Evolutionary conservation across 1,140 invertebrate species (phyloP).

Genomic region (Drosophila kikkawai): DNA sequence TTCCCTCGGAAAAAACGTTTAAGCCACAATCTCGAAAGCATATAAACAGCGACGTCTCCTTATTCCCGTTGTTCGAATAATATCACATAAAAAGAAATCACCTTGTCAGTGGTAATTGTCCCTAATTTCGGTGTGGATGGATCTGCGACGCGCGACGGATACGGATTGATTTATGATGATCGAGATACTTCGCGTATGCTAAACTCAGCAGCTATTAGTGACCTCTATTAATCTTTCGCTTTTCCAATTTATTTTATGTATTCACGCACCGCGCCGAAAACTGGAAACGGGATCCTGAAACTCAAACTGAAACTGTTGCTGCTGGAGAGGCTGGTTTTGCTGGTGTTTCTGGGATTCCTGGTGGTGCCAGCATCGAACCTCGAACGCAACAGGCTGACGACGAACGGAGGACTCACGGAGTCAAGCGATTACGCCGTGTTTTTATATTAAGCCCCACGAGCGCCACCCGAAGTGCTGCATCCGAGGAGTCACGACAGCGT

Average conservation of each 20-base stretch:
- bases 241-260: constrained; percentile 40
- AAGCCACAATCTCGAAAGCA: constrained; percentile 14
- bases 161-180: constrained; percentile 67
- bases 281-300: constrained; percentile 15
- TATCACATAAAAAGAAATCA: constrained; percentile 60
- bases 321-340: constrained; percentile 6
- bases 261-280: constrained; percentile 29
- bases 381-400: constrained; percentile 85
- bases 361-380: constrained; percentile 25
- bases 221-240: constrained; percentile 15
- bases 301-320: constrained; percentile 34
- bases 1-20: background rate
- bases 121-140: constrained; percentile 48
- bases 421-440: constrained; percentile 62
- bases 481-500: constrained; percentile 22
- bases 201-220: constrained; percentile 1
- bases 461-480: constrained; percentile 40
- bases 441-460: constrained; percentile 75
- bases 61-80: constrained; percentile 23
- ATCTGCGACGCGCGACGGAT: constrained; percentile 46
- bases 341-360: constrained; percentile 27
- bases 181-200: constrained; percentile 42
- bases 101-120: constrained; percentile 68
- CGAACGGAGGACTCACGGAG: constrained; percentile 79
- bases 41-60: constrained; percentile 15